Evolutionary conservation across 2,797 vertebrate genomes (phyloP), one percentile per base, ranked within the genome.

Genomic region (Anableps anableps): DNA sequence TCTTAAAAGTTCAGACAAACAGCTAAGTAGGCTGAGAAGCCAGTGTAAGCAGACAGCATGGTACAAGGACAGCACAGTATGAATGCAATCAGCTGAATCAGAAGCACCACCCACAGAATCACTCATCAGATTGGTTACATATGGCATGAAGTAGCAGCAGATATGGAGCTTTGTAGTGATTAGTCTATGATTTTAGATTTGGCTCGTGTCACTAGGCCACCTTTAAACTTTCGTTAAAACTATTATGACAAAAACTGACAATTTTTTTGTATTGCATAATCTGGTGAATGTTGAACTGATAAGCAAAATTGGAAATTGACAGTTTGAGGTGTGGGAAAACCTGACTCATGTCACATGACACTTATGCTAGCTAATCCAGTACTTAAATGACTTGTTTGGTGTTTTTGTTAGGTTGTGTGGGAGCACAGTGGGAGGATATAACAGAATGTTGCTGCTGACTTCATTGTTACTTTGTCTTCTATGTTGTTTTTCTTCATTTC

Each of bases 41-140:
- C 34, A 0, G 34, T 17, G 19, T 38, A 21, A 23, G 51, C 51
- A 21, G 51, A 38, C 36, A 38, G 34, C 64, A 41, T 13, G 3
- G 60, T 64, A 64, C 14, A 34, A 62, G 58, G 31, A 62, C 58
- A 62, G 29, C 29, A 64, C 62, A 38, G 34, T 23, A 36, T 23
- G 21, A 19, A 38, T 66, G 31, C 36, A 36, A 38, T 36, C 64
- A 38, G 34, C 64, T 66, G 64, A 66, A 66, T 66, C 64, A 66
- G 36, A 38, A 26, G 64, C 36, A 38, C 64, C 19, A 38, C 64
- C 64, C 64, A 66, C 64, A 66, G 64, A 66, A 66, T 66, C 64
- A 66, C 64, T 66, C 64, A 66, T 66, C 64, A 26, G 64, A 66
- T 66, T 38, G 4, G 19, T 13, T 38, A 23, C 64, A 31, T 62